Percentiles rank a stretch among this genome's conserved stretches.
phyloP scores from a whole-genome alignment of 2,113 vertebrate species.

The Eretmochelys imbricata region DNA sequence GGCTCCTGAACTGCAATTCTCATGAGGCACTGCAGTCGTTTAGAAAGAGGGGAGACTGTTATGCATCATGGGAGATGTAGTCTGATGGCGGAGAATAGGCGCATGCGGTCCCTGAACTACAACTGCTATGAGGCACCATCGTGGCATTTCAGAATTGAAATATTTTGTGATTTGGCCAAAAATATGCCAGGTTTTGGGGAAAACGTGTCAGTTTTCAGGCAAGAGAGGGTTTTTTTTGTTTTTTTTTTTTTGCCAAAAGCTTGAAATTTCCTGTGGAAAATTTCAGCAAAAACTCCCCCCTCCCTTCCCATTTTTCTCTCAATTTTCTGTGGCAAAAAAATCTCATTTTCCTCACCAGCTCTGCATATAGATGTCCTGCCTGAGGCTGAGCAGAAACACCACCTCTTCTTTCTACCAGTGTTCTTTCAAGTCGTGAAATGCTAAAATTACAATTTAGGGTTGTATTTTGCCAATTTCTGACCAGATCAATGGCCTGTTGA shows the following conservation, averaged over 20 bases:
- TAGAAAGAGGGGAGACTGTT: background rate
- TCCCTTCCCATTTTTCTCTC: background rate
- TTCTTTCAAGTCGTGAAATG: background rate
- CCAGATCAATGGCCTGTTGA: background rate
- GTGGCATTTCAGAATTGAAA: background rate
- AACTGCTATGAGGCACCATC: background rate
- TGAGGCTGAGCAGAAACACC: background rate
- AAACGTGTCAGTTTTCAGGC: background rate
- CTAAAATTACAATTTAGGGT: background rate
- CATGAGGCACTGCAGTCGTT: background rate
- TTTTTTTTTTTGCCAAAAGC: background rate
- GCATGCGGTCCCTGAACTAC: background rate
- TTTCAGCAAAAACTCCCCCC: background rate
- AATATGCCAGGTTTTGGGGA: background rate
- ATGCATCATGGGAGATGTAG: background rate
- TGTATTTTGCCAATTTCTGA: background rate
- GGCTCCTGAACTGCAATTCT: background rate
- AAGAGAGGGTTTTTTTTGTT: background rate
- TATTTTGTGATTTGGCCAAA: background rate
- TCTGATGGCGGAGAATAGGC: background rate
- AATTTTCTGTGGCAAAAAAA: background rate
- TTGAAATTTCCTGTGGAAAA: background rate
- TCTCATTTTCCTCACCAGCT: background rate
- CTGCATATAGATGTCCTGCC: background rate
- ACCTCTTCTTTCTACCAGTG: background rate